phyloP scores from a whole-genome alignment of 2,113 vertebrate species.

The Excalfactoria chinensis region DNA sequence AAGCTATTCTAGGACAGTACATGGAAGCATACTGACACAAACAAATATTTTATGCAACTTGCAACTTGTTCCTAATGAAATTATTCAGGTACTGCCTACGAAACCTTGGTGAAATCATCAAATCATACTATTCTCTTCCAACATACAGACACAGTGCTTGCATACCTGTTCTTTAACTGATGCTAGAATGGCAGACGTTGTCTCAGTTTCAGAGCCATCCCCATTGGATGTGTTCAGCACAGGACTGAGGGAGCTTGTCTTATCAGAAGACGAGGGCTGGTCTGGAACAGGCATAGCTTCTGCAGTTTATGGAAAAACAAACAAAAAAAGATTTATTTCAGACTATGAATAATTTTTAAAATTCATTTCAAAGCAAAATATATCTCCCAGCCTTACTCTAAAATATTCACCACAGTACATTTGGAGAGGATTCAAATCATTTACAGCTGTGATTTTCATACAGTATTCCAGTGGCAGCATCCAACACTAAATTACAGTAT shows the following conservation, averaged over 20 bases:
- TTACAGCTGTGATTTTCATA: background rate
- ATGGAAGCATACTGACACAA: background rate
- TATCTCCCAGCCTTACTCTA: background rate
- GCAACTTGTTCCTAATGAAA: background rate
- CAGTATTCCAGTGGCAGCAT: background rate
- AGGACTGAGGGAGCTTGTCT: slow-evolving; percentile 90
- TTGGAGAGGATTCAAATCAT: background rate
- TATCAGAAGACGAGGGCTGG: slow-evolving; percentile 92
- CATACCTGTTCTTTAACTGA: slow-evolving; percentile 98
- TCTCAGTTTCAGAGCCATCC: slow-evolving; percentile 92
- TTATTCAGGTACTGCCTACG: background rate
- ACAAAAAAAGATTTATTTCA: background rate
- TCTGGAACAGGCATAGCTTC: slow-evolving; percentile 98
- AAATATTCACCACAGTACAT: background rate
- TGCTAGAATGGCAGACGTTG: slow-evolving; percentile 95
- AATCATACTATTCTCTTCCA: background rate
- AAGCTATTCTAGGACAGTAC: background rate
- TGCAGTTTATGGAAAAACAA: slow-evolving; percentile 57
- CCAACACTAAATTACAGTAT: background rate
- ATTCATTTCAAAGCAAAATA: background rate
- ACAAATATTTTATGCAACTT: background rate
- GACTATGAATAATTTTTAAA: background rate
- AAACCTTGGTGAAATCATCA: background rate
- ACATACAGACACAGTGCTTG: background rate
- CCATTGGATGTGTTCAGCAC: slow-evolving; percentile 92